A percentile compares a stretch with the other conserved stretches of the same genome.
These are phyloP conservation scores for Lipotes vexillifer DNA, from an alignment of 2,113 vertebrate genomes.

Conservation along the genomic window DNA sequence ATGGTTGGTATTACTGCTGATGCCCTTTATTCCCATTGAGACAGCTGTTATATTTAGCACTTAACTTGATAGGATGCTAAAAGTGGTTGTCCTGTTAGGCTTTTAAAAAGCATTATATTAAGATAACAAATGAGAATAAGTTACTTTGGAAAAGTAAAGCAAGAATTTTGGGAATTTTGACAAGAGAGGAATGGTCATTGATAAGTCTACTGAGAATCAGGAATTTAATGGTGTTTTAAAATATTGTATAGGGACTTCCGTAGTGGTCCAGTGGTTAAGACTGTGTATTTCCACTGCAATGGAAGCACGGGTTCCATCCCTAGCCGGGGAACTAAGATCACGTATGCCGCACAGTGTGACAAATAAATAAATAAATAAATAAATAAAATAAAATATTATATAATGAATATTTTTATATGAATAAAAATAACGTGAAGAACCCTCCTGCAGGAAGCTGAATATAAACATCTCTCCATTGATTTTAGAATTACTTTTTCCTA, in stretches of 20 bases:
- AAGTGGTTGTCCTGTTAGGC: neutral
- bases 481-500: conserved; percentile 31
- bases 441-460: neutral
- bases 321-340: no score
- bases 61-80: neutral
- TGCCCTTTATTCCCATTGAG: neutral
- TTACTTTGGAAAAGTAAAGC: conserved; percentile 12
- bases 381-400: neutral
- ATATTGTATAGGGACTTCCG: neutral
- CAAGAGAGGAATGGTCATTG: neutral
- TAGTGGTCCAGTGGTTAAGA: no score
- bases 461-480: neutral
- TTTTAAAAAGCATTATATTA: neutral
- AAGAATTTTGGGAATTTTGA: neutral
- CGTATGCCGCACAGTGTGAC: no score
- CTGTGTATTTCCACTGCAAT: no score
- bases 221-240: conserved; percentile 3
- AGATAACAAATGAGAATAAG: neutral
- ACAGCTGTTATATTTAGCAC: conserved; percentile 4
- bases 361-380: neutral
- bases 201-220: neutral
- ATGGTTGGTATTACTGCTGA: neutral
- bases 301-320: no score
- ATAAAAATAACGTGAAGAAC: neutral
- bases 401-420: conserved; percentile 7